A percentile compares a stretch with the other conserved stretches of the same genome.
Conservation (phyloP, 2,888 invertebrate genomes). For the Calameuta idolon region DNA sequence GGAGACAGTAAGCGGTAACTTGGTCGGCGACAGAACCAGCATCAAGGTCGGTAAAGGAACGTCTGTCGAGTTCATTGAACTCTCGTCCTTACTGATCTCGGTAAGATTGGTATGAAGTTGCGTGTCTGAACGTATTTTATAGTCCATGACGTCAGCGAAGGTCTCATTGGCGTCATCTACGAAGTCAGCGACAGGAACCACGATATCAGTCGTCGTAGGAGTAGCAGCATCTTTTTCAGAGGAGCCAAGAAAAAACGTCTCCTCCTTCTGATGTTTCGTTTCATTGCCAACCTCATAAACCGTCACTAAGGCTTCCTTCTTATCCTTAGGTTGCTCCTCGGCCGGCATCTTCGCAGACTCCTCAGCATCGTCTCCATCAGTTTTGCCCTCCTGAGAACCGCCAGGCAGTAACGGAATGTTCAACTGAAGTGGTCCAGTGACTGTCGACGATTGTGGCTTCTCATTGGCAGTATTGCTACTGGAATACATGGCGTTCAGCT, state of each 20-base stretch:
- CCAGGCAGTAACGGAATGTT: conserved; percentile 53
- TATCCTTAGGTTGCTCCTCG: conserved; percentile 7
- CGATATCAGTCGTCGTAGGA: conserved; percentile 17
- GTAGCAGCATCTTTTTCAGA: not conserved
- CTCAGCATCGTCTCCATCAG: conserved; percentile 23
- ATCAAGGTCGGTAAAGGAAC: conserved; percentile 36
- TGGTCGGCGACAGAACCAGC: conserved; percentile 48
- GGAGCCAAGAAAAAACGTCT: conserved; percentile 34
- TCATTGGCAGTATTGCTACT: conserved; percentile 24
- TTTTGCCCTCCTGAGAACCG: not conserved
- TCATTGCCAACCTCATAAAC: conserved; percentile 32
- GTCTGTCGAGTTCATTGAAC: conserved; percentile 4
- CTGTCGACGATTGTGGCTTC: conserved; percentile 6
- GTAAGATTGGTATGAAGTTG: conserved; percentile 14
- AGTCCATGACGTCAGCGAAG: conserved; percentile 48
- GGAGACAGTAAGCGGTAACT: conserved; percentile 25
- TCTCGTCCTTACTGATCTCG: conserved; percentile 12
- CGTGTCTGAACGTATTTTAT: conserved; percentile 44
- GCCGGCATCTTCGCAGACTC: conserved; percentile 26
- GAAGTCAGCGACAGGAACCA: conserved; percentile 50
- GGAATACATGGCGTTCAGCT: conserved; percentile 50
- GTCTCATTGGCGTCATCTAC: conserved; percentile 47
- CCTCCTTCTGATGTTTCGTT: conserved; percentile 22
- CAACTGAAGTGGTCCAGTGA: conserved; percentile 56
- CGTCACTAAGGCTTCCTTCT: conserved; percentile 1